These are phyloP conservation scores for Lasioglossum vierecki DNA, from an alignment of 2,888 invertebrate genomes.

Conservation along the genomic window DNA sequence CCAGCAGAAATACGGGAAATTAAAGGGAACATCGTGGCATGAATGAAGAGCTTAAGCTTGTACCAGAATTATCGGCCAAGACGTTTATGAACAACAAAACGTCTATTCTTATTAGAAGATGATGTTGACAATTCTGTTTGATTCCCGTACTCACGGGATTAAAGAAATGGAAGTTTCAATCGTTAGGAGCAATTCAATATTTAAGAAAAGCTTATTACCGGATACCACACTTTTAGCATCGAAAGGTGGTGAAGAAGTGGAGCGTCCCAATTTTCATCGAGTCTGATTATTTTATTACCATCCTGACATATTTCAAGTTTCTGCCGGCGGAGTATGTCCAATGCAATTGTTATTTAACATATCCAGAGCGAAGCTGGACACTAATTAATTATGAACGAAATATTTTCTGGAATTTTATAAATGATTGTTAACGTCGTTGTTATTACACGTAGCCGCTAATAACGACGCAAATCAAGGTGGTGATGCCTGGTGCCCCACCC, in stretches of 20 bases:
- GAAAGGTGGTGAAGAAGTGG: constrained; percentile 23
- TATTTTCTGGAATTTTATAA: not conserved
- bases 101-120: not conserved
- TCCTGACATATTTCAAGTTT: constrained; percentile 8
- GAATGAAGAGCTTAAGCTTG: not conserved
- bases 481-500: too few relatives aligned
- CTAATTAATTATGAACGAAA: not conserved
- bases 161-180: not conserved
- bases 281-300: constrained; percentile 38
- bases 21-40: not conserved
- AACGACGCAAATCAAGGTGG: too few relatives aligned
- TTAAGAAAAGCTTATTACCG: constrained; percentile 32
- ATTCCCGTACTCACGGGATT: not conserved
- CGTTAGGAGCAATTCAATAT: not conserved
- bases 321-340: not conserved
- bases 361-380: not conserved
- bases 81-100: not conserved
- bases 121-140: not conserved
- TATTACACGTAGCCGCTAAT: too few relatives aligned
- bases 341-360: not conserved
- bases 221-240: not conserved
- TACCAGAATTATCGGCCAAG: not conserved
- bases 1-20: not conserved
- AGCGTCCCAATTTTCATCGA: constrained; percentile 18
- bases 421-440: not conserved